Evolutionary conservation across 2,113 vertebrate species (phyloP).

Genomic region (Pygoscelis adeliae): DNA sequence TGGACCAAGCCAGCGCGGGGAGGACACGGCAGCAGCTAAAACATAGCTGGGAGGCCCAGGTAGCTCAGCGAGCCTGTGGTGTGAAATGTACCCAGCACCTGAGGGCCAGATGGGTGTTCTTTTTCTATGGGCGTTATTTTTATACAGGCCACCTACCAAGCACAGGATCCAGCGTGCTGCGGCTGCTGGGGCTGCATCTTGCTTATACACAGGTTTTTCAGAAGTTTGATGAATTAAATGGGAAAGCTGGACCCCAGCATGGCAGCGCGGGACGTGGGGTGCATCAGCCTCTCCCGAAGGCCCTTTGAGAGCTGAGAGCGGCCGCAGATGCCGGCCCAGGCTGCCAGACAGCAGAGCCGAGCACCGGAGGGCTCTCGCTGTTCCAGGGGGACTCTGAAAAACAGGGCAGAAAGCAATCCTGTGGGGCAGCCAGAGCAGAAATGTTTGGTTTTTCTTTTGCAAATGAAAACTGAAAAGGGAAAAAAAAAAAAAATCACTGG

Average conservation of each 20-base stretch:
- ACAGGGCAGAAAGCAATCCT: background rate
- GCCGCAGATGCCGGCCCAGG: background rate
- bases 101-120: background rate
- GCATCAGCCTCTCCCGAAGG: background rate
- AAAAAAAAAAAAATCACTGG: background rate
- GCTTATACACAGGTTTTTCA: background rate
- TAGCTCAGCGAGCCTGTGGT: accelerated
- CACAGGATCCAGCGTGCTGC: accelerated
- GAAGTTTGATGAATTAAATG: background rate
- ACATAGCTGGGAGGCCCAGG: background rate
- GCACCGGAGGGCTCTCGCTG: accelerated
- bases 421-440: background rate
- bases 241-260: background rate
- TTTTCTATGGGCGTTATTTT: background rate
- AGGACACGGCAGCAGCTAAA: background rate
- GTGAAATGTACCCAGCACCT: background rate
- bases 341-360: background rate
- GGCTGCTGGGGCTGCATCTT: background rate
- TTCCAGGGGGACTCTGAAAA: background rate
- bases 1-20: accelerated
- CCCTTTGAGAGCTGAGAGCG: accelerated
- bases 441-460: background rate
- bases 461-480: background rate
- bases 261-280: accelerated
- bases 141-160: background rate